Evolutionary conservation across 2,888 invertebrate genomes (phyloP).

Genomic region (Caprella mutica): DNA sequence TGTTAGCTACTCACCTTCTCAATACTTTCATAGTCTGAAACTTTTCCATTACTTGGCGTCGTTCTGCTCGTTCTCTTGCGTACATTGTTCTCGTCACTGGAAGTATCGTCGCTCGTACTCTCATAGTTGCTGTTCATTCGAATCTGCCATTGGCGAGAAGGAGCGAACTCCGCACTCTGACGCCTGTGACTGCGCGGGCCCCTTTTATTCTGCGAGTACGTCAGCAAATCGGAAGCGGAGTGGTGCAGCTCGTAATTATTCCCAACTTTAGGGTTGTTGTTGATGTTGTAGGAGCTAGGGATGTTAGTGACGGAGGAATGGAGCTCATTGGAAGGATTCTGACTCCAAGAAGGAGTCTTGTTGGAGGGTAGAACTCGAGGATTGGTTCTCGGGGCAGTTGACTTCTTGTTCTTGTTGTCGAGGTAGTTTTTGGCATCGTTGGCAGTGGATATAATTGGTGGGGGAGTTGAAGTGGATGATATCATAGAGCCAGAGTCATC

Average conservation of each 20-base stretch:
- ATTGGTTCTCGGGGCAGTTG: conserved; percentile 31
- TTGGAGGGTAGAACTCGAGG: conserved; percentile 23
- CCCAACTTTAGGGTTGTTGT: neutral
- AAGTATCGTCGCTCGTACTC: conserved; percentile 22
- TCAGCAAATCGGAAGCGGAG: conserved; percentile 31
- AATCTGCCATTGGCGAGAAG: conserved; percentile 4
- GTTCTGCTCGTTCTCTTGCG: conserved; percentile 6
- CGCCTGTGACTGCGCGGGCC: conserved; percentile 12
- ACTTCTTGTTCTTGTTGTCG: conserved; percentile 22
- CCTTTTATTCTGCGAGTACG: conserved; percentile 19
- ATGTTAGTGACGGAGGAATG: neutral
- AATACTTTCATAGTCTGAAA: conserved; percentile 27
- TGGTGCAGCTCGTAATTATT: conserved; percentile 33
- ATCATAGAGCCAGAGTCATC: conserved; percentile 28
- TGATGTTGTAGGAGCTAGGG: neutral
- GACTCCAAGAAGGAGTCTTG: neutral
- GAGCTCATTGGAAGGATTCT: neutral
- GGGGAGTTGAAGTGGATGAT: conserved; percentile 23
- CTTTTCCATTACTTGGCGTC: neutral
- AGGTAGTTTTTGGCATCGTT: no score
- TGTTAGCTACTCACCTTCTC: conserved; percentile 24
- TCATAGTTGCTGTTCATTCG: conserved; percentile 17
- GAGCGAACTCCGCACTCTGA: conserved; percentile 25
- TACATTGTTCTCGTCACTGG: conserved; percentile 25
- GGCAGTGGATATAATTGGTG: no score